Percentiles rank a stretch among this genome's conserved stretches.
phyloP scores from a whole-genome alignment of 2,797 vertebrate genomes.

The Neosilurus mollespiculum region DNA sequence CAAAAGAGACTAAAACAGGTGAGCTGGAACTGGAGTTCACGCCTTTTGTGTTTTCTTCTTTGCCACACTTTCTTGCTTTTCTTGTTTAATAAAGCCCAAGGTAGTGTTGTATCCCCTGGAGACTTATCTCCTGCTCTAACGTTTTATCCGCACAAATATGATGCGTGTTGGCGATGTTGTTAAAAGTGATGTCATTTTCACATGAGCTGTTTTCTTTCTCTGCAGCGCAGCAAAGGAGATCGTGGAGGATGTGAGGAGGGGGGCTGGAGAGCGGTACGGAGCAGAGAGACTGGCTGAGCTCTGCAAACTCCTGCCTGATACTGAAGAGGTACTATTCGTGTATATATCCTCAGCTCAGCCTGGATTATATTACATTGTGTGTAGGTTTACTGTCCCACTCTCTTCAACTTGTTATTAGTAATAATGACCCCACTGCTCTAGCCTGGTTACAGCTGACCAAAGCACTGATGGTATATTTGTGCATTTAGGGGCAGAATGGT shows the following conservation, averaged over 20 bases:
- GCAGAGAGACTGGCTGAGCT: slow-evolving; percentile 79
- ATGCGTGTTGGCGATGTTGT: background rate
- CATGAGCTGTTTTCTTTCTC: slow-evolving; percentile 15
- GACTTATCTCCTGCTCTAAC: slow-evolving; percentile 5
- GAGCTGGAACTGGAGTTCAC: slow-evolving; percentile 7
- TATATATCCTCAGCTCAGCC: background rate
- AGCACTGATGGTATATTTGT: background rate
- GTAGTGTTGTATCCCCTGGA: background rate
- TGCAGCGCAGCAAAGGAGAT: slow-evolving; percentile 76
- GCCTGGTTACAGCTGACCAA: background rate
- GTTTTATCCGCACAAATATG: slow-evolving; percentile 1
- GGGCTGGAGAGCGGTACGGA: slow-evolving; percentile 72
- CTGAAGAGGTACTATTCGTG: slow-evolving; percentile 70
- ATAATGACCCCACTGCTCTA: background rate
- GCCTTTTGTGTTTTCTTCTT: background rate
- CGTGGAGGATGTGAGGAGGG: slow-evolving; percentile 76
- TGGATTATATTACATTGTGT: background rate
- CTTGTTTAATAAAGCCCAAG: background rate
- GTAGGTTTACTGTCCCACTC: background rate
- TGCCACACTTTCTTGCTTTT: background rate
- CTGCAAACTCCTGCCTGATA: slow-evolving; percentile 79
- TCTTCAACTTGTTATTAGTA: background rate
- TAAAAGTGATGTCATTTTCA: slow-evolving; percentile 17
- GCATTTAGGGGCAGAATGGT: background rate
- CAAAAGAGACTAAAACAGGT: slow-evolving; percentile 45